Evolutionary conservation across 64 coral and sea anemone genomes (phyloP).

Genomic region (Stichodactyla mertensii): DNA sequence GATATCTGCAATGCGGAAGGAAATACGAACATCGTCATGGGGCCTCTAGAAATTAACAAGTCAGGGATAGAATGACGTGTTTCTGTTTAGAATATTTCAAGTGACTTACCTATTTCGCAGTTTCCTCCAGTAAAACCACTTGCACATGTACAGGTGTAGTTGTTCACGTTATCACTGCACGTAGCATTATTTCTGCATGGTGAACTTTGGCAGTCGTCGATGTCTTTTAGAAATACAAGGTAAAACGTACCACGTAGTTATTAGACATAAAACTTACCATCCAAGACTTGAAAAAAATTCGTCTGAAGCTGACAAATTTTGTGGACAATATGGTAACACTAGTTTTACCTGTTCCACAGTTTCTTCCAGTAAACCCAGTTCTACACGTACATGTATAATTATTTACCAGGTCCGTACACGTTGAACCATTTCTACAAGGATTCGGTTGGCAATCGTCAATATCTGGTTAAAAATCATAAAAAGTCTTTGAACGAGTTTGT

Average conservation of each 20-base stretch:
- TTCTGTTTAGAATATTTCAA: not conserved
- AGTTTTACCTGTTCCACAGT: conserved; percentile 33
- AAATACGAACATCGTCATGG: too few species aligned
- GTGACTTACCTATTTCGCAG: conserved; percentile 28
- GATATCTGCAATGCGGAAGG: conserved; percentile 3
- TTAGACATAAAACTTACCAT: not conserved
- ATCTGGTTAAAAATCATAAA: not conserved
- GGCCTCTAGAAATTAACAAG: too few species aligned
- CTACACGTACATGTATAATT: conserved; percentile 20
- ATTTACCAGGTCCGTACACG: conserved; percentile 15
- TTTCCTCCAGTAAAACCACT: conserved; percentile 32
- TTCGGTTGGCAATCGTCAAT: conserved; percentile 11
- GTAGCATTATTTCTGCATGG: conserved; percentile 39
- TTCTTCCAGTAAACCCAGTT: conserved; percentile 10
- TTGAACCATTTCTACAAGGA: conserved; percentile 21
- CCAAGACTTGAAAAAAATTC: not conserved
- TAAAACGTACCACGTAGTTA: not conserved
- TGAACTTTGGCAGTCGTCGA: conserved; percentile 34
- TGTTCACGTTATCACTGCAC: conserved; percentile 40
- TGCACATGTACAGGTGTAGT: conserved; percentile 24
- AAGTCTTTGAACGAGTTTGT: too few species aligned
- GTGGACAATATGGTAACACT: conserved; percentile 33
- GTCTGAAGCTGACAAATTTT: conserved; percentile 34
- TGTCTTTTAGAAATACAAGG: conserved; percentile 5
- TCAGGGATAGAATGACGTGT: too few species aligned